Conservation (phyloP, 1,140 invertebrate genomes). For the Oncopeltus fasciatus region DNA sequence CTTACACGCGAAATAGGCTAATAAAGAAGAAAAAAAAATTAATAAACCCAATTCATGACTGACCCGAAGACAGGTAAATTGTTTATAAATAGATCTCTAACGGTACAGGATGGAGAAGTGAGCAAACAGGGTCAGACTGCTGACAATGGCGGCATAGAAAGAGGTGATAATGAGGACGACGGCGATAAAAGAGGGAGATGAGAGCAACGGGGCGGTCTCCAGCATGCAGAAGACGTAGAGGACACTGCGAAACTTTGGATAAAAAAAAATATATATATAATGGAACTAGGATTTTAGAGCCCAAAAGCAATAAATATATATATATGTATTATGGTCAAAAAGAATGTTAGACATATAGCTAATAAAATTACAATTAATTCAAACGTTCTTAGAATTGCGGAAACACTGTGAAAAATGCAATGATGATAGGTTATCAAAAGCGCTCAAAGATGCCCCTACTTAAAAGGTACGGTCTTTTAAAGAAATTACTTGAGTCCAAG, state of each 20-base stretch:
- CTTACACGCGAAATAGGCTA: not conserved
- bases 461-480: too few species aligned
- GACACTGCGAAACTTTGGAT: not conserved
- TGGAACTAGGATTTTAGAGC: not conserved
- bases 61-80: not conserved
- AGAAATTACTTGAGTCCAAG: too few species aligned
- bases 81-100: constrained; percentile 7
- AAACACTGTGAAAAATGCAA: too few species aligned
- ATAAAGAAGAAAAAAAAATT: not conserved
- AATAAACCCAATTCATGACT: not conserved
- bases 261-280: not conserved
- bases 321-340: too few species aligned
- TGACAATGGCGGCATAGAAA: not conserved
- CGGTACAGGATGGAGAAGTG: not conserved
- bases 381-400: too few species aligned
- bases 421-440: too few species aligned
- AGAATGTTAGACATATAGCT: too few species aligned
- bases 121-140: not conserved
- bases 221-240: not conserved
- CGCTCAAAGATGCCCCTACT: too few species aligned
- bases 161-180: not conserved
- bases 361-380: too few species aligned
- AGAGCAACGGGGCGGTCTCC: not conserved
- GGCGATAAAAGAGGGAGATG: too few species aligned
- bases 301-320: not conserved